These are phyloP conservation scores for Neelides sp. DNA, from an alignment of 1,140 invertebrate genomes.

Conservation along the genomic window DNA sequence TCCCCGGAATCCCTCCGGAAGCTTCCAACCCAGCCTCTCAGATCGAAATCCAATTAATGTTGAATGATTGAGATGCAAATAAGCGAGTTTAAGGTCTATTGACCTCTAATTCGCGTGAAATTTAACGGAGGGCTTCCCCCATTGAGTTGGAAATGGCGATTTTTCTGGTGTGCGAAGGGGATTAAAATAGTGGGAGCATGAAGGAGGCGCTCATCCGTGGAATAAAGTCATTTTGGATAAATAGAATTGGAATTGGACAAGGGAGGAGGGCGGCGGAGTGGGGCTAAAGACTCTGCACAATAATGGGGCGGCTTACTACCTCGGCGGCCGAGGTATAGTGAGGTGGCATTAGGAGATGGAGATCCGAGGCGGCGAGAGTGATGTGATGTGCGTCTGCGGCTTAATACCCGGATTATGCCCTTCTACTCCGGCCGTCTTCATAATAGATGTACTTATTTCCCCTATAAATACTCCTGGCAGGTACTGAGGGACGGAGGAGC, in stretches of 20 bases:
- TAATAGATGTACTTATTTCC: slow-evolving; percentile 18
- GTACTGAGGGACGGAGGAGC: slow-evolving; percentile 6
- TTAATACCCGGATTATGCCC: slow-evolving; percentile 30
- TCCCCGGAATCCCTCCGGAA: too few relatives aligned
- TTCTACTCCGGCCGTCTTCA: slow-evolving; percentile 16
- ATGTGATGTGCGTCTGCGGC: too few relatives aligned
- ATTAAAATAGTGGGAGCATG: slow-evolving; percentile 24
- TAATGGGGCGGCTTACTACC: too few relatives aligned
- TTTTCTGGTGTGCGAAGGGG: slow-evolving; percentile 25
- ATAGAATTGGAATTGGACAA: slow-evolving; percentile 31
- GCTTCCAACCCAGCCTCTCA: too few relatives aligned
- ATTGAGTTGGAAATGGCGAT: slow-evolving; percentile 30
- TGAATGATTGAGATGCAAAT: slow-evolving; percentile 33
- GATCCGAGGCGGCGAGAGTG: too few relatives aligned
- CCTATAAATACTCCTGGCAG: slow-evolving; percentile 9
- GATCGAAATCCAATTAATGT: slow-evolving; percentile 32
- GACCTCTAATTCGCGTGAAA: slow-evolving; percentile 32
- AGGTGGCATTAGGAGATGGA: too few relatives aligned
- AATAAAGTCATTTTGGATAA: slow-evolving; percentile 33
- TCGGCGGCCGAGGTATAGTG: too few relatives aligned
- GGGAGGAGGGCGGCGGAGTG: slow-evolving; percentile 10
- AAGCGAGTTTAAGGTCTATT: slow-evolving; percentile 32
- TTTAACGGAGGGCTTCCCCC: slow-evolving; percentile 31
- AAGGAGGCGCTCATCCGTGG: slow-evolving; percentile 30
- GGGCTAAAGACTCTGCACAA: too few relatives aligned